A percentile compares a stretch with the other conserved stretches of the same genome.
Conservation (phyloP, 2,113 vertebrate species). For the Seriola dumerili region DNA sequence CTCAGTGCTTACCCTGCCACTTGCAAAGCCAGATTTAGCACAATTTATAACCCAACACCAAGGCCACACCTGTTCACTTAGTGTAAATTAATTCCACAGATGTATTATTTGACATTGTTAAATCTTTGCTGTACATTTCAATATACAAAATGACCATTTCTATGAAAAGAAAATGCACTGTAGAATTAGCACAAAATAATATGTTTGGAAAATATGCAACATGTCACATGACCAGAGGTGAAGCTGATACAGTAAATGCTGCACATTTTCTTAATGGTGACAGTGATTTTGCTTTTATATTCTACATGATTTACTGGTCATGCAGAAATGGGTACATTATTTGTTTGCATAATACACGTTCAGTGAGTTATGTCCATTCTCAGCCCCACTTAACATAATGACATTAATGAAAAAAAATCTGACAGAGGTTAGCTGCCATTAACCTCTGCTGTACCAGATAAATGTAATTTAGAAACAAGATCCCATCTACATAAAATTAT, state of each 20-base stretch:
- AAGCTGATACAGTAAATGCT: conserved; percentile 13
- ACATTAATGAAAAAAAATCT: conserved; percentile 42
- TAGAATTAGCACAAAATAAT: conserved; percentile 43
- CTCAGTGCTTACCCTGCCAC: conserved; percentile 40
- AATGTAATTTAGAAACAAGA: conserved; percentile 57
- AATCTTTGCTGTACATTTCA: conserved; percentile 47
- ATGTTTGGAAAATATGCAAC: conserved; percentile 30
- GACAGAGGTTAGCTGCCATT: conserved; percentile 53
- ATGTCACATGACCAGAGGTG: conserved; percentile 31
- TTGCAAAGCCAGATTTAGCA: conserved; percentile 51
- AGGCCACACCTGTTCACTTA: conserved; percentile 60
- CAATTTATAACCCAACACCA: conserved; percentile 46
- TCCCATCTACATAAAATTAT: conserved; percentile 50
- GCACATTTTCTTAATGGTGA: conserved; percentile 40
- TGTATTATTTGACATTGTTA: conserved; percentile 42
- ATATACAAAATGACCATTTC: conserved; percentile 48
- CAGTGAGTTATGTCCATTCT: conserved; percentile 49
- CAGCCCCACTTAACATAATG: conserved; percentile 54
- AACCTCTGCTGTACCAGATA: conserved; percentile 41
- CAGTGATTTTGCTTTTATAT: conserved; percentile 38
- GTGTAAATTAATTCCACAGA: conserved; percentile 59
- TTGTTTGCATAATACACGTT: conserved; percentile 61
- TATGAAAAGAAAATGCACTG: conserved; percentile 44
- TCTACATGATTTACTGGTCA: conserved; percentile 42
- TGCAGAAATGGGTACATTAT: conserved; percentile 40